A percentile compares a stretch with the other conserved stretches of the same genome.
Conservation (phyloP, 1,140 invertebrate species). For the Macrobrachium rosenbergii region DNA sequence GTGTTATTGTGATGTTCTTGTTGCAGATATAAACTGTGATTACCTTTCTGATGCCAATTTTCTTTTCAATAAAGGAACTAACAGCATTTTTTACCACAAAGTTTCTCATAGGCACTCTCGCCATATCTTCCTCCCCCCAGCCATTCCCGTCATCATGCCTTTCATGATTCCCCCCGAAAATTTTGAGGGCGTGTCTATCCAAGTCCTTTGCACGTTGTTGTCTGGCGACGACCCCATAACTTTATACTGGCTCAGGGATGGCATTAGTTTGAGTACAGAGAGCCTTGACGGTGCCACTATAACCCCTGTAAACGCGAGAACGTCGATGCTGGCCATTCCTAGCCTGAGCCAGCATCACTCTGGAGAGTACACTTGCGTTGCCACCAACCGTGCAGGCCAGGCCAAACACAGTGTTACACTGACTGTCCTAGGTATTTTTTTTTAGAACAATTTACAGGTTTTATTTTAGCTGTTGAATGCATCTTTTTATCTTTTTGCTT, state of each 20-base stretch:
- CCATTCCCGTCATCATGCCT: slow-evolving; percentile 57
- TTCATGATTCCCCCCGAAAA: slow-evolving; percentile 57
- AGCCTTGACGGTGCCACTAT: slow-evolving; percentile 37
- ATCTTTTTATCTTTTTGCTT: slow-evolving; percentile 12
- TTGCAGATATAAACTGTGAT: too few species aligned
- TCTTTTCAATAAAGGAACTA: too few species aligned
- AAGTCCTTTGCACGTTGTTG: slow-evolving; percentile 48
- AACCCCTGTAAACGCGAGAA: slow-evolving; percentile 27
- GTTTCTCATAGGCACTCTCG: background rate
- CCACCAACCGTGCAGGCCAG: slow-evolving; percentile 67
- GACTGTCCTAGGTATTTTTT: slow-evolving; percentile 66
- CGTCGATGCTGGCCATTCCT: slow-evolving; percentile 44
- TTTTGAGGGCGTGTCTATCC: slow-evolving; percentile 58
- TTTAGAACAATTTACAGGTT: background rate
- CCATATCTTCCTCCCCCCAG: slow-evolving; percentile 28
- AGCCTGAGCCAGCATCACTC: slow-evolving; percentile 63
- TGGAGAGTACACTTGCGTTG: slow-evolving; percentile 68
- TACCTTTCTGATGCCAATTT: too few species aligned
- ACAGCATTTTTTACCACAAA: too few species aligned
- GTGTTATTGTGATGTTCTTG: too few species aligned
- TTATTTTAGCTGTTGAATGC: background rate
- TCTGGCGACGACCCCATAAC: slow-evolving; percentile 56
- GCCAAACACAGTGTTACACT: slow-evolving; percentile 67
- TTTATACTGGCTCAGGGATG: slow-evolving; percentile 55
- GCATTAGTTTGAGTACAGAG: slow-evolving; percentile 35